These are phyloP conservation scores for Haliclystus octoradiatus DNA, from an alignment of 30 jellyfish, hydroid and myxozoan species.

Conservation along the genomic window DNA sequence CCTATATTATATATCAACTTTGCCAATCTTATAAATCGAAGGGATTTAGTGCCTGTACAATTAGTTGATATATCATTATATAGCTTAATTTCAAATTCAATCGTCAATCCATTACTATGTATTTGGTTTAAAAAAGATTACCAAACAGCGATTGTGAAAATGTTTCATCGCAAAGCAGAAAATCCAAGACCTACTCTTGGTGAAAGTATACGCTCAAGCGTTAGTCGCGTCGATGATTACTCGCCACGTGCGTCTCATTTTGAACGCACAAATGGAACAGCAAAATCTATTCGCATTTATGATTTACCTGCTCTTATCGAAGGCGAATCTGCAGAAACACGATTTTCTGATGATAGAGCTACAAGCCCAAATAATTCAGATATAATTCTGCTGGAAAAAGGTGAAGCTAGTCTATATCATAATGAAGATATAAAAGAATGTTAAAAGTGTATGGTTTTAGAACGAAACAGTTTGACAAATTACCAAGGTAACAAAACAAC, in stretches of 20 bases:
- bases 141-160: not conserved
- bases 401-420: too few relatives aligned
- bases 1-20: slow-evolving; percentile 68
- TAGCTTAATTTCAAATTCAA: slow-evolving; percentile 37
- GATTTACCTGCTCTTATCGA: not conserved
- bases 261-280: not conserved
- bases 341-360: not conserved
- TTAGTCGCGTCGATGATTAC: not conserved
- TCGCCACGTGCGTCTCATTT: not conserved
- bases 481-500: too few relatives aligned
- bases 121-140: slow-evolving; percentile 65
- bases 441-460: too few relatives aligned
- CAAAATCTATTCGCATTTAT: not conserved
- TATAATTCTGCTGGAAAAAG: too few relatives aligned
- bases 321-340: not conserved
- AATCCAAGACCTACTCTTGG: slow-evolving; percentile 2
- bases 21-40: slow-evolving; percentile 16
- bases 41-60: slow-evolving; percentile 14
- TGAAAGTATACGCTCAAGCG: slow-evolving; percentile 25
- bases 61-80: slow-evolving; percentile 16
- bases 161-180: slow-evolving; percentile 4
- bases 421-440: too few relatives aligned
- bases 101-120: slow-evolving; percentile 81
- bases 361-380: too few relatives aligned
- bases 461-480: too few relatives aligned